Evolutionary conservation across 1,140 invertebrate genomes (phyloP).

Genomic region (Pteromalus puparum): DNA sequence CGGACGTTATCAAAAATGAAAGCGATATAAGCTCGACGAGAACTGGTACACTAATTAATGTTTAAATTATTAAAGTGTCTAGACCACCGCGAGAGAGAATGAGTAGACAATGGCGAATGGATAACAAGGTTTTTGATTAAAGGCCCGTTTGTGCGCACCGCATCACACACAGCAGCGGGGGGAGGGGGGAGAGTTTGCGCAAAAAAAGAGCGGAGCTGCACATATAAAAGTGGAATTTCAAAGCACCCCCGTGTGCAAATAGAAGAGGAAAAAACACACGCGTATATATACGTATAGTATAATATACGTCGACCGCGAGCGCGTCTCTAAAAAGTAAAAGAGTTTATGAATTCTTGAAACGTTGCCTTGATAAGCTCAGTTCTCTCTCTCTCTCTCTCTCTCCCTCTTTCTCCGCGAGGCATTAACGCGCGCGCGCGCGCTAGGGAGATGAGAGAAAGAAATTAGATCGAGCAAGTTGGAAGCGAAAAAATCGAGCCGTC

Average conservation of each 20-base stretch:
- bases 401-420: too few relatives aligned
- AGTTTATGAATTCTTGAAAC: too few relatives aligned
- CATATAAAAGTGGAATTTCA: conserved; percentile 15
- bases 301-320: too few relatives aligned
- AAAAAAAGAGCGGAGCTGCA: background rate
- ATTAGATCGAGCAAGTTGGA: too few relatives aligned
- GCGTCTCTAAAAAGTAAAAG: too few relatives aligned
- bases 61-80: conserved; percentile 17
- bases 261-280: conserved; percentile 6
- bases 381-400: too few relatives aligned
- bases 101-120: background rate
- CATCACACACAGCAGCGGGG: too few relatives aligned
- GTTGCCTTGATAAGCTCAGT: too few relatives aligned
- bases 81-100: background rate
- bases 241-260: background rate
- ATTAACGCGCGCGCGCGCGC: too few relatives aligned
- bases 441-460: too few relatives aligned
- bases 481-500: too few relatives aligned
- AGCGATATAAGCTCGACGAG: background rate
- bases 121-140: conserved; percentile 41
- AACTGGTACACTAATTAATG: conserved; percentile 6
- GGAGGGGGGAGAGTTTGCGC: background rate
- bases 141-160: background rate
- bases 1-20: background rate
- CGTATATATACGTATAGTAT: too few relatives aligned